These are phyloP conservation scores for Drosophila paramelanica DNA, from an alignment of 2,888 invertebrate genomes.

Conservation along the genomic window DNA sequence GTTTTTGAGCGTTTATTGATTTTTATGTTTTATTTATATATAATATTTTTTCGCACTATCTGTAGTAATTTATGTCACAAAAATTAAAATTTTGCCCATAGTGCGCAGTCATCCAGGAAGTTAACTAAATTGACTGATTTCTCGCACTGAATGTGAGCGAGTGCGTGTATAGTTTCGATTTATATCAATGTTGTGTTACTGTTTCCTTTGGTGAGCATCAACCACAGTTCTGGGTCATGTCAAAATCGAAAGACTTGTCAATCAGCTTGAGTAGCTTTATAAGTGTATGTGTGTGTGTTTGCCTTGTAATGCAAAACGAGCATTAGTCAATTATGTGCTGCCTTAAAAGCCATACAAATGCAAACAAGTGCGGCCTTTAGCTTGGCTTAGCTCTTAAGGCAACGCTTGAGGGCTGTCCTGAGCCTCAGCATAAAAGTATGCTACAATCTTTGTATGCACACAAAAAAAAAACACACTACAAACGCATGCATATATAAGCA, in stretches of 20 bases:
- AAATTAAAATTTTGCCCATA: background rate
- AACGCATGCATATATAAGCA: conserved; percentile 32
- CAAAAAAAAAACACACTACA: conserved; percentile 8
- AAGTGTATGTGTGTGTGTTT: conserved; percentile 21
- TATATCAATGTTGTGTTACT: conserved; percentile 43
- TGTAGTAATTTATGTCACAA: background rate
- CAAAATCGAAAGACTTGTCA: conserved; percentile 55
- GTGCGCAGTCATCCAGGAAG: conserved; percentile 35
- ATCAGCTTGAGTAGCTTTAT: conserved; percentile 37
- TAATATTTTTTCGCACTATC: background rate
- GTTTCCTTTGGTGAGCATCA: conserved; percentile 29
- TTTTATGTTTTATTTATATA: too few species aligned
- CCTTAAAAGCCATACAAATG: conserved; percentile 53
- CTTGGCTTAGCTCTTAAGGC: conserved; percentile 48
- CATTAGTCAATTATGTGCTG: conserved; percentile 52
- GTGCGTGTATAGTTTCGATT: conserved; percentile 30
- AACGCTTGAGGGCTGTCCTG: conserved; percentile 12
- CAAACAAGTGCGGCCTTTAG: conserved; percentile 50
- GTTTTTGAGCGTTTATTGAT: too few species aligned
- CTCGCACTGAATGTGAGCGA: conserved; percentile 12
- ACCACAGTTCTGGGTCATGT: conserved; percentile 43
- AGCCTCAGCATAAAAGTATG: conserved; percentile 25
- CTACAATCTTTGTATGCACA: conserved; percentile 38
- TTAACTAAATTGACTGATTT: conserved; percentile 48
- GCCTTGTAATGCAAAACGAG: conserved; percentile 56